phyloP scores from a whole-genome alignment of 2,888 invertebrate genomes.

The Ariolimax columbianus region DNA sequence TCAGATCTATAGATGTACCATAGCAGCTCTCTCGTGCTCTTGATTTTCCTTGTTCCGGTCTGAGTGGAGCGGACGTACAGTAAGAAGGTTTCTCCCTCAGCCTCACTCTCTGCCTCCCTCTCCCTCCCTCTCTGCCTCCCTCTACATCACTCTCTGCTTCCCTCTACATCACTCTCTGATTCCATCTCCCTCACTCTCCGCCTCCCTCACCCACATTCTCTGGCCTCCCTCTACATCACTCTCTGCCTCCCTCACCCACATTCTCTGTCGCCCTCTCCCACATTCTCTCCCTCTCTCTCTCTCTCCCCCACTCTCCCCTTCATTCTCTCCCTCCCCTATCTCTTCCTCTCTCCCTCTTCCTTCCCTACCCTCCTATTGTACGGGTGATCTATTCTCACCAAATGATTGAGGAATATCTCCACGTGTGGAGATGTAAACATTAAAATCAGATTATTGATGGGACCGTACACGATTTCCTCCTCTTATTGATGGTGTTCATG shows the following conservation, averaged over 20 bases:
- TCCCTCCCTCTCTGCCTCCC: too few relatives aligned
- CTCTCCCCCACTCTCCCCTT: neutral
- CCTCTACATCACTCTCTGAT: too few relatives aligned
- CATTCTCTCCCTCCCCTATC: neutral
- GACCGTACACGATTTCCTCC: neutral
- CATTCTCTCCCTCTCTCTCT: neutral
- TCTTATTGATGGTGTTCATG: conserved; percentile 27
- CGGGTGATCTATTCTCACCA: neutral
- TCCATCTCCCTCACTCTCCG: too few relatives aligned
- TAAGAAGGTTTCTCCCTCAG: conserved; percentile 36
- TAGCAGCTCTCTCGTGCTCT: too few relatives aligned
- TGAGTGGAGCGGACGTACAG: too few relatives aligned
- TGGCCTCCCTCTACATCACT: too few relatives aligned
- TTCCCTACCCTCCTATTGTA: neutral
- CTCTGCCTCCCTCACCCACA: conserved; percentile 6
- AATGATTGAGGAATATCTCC: neutral
- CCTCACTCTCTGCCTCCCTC: too few relatives aligned
- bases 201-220: too few relatives aligned
- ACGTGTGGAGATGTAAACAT: neutral
- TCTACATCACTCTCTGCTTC: too few relatives aligned
- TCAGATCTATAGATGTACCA: too few relatives aligned
- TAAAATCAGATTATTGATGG: neutral
- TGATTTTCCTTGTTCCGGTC: too few relatives aligned
- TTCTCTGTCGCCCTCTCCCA: neutral
- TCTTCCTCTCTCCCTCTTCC: neutral